These are phyloP conservation scores for Propithecus deckenii DNA, from an alignment of 2,797 vertebrate genomes.

Conservation along the genomic window DNA sequence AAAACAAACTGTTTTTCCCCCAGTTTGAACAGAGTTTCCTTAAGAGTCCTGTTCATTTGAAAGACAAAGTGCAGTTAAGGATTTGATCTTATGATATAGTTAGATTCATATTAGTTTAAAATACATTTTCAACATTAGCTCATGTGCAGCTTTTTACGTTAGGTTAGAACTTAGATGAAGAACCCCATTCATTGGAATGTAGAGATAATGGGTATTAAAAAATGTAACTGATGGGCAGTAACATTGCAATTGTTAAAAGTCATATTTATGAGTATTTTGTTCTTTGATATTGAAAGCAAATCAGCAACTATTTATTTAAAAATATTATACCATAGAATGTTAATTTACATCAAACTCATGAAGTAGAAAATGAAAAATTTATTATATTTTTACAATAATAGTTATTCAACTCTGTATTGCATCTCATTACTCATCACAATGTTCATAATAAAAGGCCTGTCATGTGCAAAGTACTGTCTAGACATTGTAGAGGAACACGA, in stretches of 20 bases:
- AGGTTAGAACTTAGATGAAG: neutral
- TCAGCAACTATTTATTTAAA: neutral
- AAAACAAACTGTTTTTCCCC: neutral
- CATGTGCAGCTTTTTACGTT: neutral
- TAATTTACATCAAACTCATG: neutral
- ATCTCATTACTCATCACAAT: neutral
- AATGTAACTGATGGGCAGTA: neutral
- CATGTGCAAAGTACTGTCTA: neutral
- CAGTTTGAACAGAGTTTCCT: neutral
- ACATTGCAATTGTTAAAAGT: neutral
- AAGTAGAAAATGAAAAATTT: constrained; percentile 17
- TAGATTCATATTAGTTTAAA: neutral
- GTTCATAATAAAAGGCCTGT: neutral
- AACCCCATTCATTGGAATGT: neutral
- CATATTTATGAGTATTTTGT: neutral
- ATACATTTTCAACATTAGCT: neutral
- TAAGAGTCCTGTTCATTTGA: neutral
- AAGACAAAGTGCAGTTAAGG: neutral
- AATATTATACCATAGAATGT: neutral
- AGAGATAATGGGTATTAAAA: neutral
- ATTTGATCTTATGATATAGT: neutral
- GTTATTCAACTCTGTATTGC: neutral
- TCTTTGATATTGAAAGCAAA: neutral
- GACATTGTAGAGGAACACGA: neutral
- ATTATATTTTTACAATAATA: neutral